phyloP scores from a whole-genome alignment of 2,888 invertebrate species.

The Rhingia rostrata region DNA sequence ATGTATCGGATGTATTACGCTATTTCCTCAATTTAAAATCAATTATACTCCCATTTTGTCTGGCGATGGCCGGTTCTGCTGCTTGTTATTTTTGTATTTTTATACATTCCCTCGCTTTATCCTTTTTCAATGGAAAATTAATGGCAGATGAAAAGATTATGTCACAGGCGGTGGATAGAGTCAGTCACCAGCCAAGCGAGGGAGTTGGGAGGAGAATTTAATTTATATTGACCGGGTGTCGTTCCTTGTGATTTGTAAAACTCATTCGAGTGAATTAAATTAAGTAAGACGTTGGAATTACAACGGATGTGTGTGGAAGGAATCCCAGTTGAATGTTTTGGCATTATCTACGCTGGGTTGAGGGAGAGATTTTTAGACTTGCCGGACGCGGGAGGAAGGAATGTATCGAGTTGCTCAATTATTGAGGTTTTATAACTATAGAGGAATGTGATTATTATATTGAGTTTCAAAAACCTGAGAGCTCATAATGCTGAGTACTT shows the following conservation, averaged over 20 bases:
- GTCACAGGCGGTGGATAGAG: conserved; percentile 36
- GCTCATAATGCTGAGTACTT: too few species aligned
- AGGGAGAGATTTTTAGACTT: not conserved
- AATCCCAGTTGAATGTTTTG: conserved; percentile 5
- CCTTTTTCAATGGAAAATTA: conserved; percentile 53
- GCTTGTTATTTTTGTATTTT: conserved; percentile 24
- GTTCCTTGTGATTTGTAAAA: conserved; percentile 11
- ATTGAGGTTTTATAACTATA: too few species aligned
- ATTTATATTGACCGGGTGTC: conserved; percentile 19
- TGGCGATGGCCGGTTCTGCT: conserved; percentile 1
- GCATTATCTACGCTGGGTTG: not conserved
- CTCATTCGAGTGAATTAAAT: conserved; percentile 58
- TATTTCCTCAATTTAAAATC: conserved; percentile 73
- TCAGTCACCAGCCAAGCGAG: too few species aligned
- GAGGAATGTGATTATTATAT: too few species aligned
- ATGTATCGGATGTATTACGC: conserved; percentile 71
- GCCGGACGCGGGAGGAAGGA: not conserved
- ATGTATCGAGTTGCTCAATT: not conserved
- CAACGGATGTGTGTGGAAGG: conserved; percentile 8
- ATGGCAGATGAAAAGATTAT: conserved; percentile 74
- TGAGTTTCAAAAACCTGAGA: too few species aligned
- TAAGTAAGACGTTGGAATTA: conserved; percentile 44
- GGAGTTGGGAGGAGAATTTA: conserved; percentile 1
- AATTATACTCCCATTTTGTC: conserved; percentile 60
- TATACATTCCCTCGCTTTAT: conserved; percentile 4